Percentiles rank a stretch among this genome's conserved stretches.
These are phyloP conservation scores for Kuschelorhynchus macadamiae DNA, from an alignment of 2,888 invertebrate genomes.

Conservation along the genomic window DNA sequence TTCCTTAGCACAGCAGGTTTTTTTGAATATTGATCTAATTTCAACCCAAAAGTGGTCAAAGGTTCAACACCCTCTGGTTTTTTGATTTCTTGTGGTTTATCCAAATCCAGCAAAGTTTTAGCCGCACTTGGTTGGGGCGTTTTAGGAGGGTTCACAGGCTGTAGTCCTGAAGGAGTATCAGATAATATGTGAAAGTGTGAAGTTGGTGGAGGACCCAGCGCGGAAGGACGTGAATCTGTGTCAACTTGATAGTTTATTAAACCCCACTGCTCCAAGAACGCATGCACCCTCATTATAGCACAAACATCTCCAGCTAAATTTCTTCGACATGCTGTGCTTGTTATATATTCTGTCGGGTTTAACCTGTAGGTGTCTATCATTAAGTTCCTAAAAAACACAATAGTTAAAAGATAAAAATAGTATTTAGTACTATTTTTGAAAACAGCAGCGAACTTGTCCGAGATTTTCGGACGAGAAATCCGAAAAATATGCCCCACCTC, in stretches of 20 bases:
- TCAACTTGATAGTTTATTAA: slow-evolving; percentile 99
- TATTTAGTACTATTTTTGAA: too few relatives aligned
- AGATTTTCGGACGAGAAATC: too few relatives aligned
- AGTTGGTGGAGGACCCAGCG: slow-evolving; percentile 99
- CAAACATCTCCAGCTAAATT: slow-evolving; percentile 99
- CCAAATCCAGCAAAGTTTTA: slow-evolving; percentile 81
- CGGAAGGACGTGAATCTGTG: slow-evolving; percentile 94
- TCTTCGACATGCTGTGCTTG: slow-evolving; percentile 96
- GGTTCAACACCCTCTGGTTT: slow-evolving; percentile 56
- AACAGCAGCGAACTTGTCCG: too few relatives aligned
- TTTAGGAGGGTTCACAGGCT: slow-evolving; percentile 91
- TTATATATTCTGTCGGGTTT: slow-evolving; percentile 98
- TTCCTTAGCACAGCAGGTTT: slow-evolving; percentile 83
- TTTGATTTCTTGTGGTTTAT: slow-evolving; percentile 72
- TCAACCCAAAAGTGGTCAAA: slow-evolving; percentile 79
- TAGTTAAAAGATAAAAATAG: too few relatives aligned
- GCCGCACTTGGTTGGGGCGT: slow-evolving; percentile 88
- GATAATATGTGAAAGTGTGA: slow-evolving; percentile 99
- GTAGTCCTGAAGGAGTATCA: slow-evolving; percentile 97
- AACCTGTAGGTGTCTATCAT: slow-evolving; percentile 99
- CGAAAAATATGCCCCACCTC: too few relatives aligned
- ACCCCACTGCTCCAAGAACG: slow-evolving; percentile 99
- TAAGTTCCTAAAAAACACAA: slow-evolving; percentile 80
- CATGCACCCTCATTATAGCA: slow-evolving; percentile 98
- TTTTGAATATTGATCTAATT: slow-evolving; percentile 90